These are phyloP conservation scores for Pecten maximus DNA, from an alignment of 2,888 invertebrate genomes.

Conservation along the genomic window DNA sequence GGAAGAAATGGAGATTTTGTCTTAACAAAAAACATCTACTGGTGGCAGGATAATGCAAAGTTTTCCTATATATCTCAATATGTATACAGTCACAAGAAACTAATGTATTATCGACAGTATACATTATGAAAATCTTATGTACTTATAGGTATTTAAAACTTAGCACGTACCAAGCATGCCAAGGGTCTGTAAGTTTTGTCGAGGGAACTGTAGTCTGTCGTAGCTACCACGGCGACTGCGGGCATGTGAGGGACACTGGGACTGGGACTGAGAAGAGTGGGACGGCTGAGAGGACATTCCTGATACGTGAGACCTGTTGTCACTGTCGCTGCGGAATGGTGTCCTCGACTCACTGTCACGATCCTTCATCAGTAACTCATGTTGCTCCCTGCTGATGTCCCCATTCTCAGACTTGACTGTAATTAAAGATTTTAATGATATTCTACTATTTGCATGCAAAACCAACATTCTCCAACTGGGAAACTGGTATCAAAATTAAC, in stretches of 20 bases:
- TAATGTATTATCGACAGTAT: not conserved
- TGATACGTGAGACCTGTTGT: constrained; percentile 83
- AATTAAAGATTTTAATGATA: constrained; percentile 52
- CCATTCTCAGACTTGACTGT: constrained; percentile 87
- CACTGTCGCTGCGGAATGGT: constrained; percentile 82
- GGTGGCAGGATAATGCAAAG: not conserved
- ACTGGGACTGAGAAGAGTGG: constrained; percentile 85
- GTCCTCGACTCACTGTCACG: constrained; percentile 77
- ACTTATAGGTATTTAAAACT: not conserved
- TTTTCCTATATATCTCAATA: not conserved
- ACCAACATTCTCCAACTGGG: no score
- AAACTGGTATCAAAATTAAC: no score
- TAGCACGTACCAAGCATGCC: constrained; percentile 84
- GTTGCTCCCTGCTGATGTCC: constrained; percentile 82
- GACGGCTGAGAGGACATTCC: constrained; percentile 79
- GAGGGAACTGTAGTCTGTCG: constrained; percentile 89
- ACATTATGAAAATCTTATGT: no score
- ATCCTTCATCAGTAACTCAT: constrained; percentile 81
- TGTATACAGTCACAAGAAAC: not conserved
- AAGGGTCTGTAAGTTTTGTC: constrained; percentile 87
- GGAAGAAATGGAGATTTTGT: no score
- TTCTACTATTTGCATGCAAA: not conserved
- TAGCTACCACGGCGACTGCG: constrained; percentile 84
- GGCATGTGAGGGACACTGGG: constrained; percentile 69
- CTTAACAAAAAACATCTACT: no score